phyloP scores from a whole-genome alignment of 2,888 invertebrate genomes.

The Plagiodera versicolora region DNA sequence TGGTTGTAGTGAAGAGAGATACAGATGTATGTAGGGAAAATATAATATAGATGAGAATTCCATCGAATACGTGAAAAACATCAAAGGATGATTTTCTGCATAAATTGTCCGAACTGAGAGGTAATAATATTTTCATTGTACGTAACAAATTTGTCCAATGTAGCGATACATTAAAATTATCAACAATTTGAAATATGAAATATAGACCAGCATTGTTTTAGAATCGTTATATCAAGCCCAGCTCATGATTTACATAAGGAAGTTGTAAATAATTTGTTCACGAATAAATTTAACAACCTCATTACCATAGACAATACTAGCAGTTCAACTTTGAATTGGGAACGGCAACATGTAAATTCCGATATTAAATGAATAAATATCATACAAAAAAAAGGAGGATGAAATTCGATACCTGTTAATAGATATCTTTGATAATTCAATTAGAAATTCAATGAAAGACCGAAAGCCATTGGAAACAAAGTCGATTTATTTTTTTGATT shows the following conservation, averaged over 20 bases:
- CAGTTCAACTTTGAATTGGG: slow-evolving; percentile 17
- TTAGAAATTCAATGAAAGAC: too few relatives aligned
- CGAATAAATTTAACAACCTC: slow-evolving; percentile 21
- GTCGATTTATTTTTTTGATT: too few relatives aligned
- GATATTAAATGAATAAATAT: slow-evolving; percentile 2
- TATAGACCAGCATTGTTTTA: slow-evolving; percentile 3
- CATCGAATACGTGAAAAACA: too few relatives aligned
- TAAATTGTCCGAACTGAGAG: neutral
- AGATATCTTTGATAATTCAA: too few relatives aligned
- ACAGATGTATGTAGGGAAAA: neutral
- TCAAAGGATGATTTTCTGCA: too few relatives aligned
- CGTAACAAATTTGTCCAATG: too few relatives aligned
- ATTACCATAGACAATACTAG: slow-evolving; percentile 22
- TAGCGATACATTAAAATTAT: neutral
- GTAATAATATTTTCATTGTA: too few relatives aligned
- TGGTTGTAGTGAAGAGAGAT: too few relatives aligned
- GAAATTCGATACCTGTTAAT: too few relatives aligned
- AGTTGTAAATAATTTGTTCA: slow-evolving; percentile 25
- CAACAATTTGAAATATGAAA: neutral
- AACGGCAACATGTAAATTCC: neutral
- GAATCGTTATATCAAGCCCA: slow-evolving; percentile 10
- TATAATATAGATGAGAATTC: neutral
- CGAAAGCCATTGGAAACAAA: too few relatives aligned
- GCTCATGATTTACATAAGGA: slow-evolving; percentile 18
- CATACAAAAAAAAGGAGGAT: neutral